Base-by-base conservation (phyloP, 2,113 vertebrate species). In the Microtus montanus region DNA sequence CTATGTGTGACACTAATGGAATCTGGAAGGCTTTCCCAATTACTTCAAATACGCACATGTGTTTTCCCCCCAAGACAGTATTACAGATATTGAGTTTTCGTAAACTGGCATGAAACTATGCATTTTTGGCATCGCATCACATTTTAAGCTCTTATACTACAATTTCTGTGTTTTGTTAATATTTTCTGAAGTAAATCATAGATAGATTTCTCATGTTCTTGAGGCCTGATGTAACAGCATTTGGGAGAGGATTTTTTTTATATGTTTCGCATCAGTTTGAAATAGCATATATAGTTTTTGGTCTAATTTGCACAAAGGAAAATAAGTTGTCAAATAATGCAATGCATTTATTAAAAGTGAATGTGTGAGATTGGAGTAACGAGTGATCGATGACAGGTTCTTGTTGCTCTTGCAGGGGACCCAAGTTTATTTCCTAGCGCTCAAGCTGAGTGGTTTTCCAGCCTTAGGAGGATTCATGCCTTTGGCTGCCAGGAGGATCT, bases 151-250 rank as follows among this genome's bases (percentile, higher is more conserved):
- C 98, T 98, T 96, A 97, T 97, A 96, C 96, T 97, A 97, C 96
- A 98, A 97, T 98, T 52, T 87, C 97, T 97, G 95, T 98, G 89
- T 97, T 20, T 49, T 79, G 3, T 78, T 74, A 83, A 30, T 64
- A 97, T 98, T 98, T 97, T 98, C 95, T 97, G 94, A 98, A 96
- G 93, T 96, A 98, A 98, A 98, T 95, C 97, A 98, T 95, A 98
- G 95, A 97, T 97, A 97, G 96, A 95, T 97, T 97, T 98, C 96
- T 98, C 96, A 98, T 97, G 96, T 92, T 95, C 93, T 97, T 92
- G 84, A 77, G 94, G 85, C 96, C 89, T 97, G 95, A 90, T 97
- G 80, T 96, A 97, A 94, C 95, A 95, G 95, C 97, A 97, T 95
- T 87, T 98, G 96, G 98, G 63, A 89, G 41, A 91, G 74, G 89